phyloP scores from a whole-genome alignment of 2,113 vertebrate genomes.

The Cephalopterus ornatus region DNA sequence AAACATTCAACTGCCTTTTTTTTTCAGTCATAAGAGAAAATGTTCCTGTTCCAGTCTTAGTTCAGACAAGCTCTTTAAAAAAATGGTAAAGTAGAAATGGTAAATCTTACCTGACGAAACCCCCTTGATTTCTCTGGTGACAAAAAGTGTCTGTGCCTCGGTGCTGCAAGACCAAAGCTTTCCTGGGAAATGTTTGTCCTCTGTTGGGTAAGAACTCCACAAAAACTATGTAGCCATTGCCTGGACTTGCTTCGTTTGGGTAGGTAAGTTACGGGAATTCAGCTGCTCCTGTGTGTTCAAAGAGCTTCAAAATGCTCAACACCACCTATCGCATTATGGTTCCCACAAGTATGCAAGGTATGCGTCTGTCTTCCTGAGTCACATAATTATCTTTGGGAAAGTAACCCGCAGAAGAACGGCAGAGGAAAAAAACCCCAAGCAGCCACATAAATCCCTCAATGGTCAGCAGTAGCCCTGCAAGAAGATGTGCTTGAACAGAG shows the following conservation, averaged over 20 bases:
- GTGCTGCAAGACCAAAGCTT: slow-evolving; percentile 49
- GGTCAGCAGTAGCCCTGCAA: neutral
- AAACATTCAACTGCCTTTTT: accelerated
- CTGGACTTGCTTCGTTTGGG: slow-evolving; percentile 75
- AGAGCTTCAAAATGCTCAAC: slow-evolving; percentile 49
- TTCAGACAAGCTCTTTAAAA: neutral
- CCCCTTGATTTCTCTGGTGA: neutral
- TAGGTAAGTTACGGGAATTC: slow-evolving; percentile 71
- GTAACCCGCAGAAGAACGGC: neutral
- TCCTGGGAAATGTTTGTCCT: slow-evolving; percentile 32
- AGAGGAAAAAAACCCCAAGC: neutral
- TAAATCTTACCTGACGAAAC: slow-evolving; percentile 57
- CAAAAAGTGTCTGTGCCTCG: neutral
- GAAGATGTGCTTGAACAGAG: neutral
- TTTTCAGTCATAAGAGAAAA: neutral
- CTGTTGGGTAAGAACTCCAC: slow-evolving; percentile 31
- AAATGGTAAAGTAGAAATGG: neutral
- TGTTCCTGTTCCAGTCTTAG: neutral
- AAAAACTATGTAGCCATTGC: slow-evolving; percentile 76
- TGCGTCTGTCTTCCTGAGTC: slow-evolving; percentile 31
- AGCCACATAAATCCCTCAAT: neutral
- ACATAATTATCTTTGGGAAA: slow-evolving; percentile 59
- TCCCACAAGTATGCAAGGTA: slow-evolving; percentile 14
- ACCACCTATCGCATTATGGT: slow-evolving; percentile 19
- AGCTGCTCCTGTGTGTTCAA: slow-evolving; percentile 53